Conservation (phyloP, 2,113 vertebrate species). For the Protomyctophum bolini region DNA sequence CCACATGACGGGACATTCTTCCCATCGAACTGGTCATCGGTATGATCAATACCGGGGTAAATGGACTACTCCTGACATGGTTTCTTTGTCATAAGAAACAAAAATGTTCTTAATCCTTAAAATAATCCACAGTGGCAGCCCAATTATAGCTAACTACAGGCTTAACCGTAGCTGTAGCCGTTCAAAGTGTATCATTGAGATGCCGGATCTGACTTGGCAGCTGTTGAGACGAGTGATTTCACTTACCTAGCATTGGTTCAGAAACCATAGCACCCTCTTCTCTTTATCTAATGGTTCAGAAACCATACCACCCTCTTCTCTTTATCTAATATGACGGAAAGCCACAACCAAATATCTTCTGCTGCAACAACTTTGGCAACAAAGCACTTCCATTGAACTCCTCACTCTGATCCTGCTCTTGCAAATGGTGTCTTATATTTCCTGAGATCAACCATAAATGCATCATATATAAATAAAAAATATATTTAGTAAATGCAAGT, state of each 20-base stretch:
- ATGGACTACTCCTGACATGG: too few relatives aligned
- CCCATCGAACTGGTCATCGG: too few relatives aligned
- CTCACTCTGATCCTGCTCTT: conserved; percentile 47
- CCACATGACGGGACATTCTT: too few relatives aligned
- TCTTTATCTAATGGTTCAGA: conserved; percentile 63
- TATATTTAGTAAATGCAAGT: conserved; percentile 37
- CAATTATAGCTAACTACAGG: too few relatives aligned
- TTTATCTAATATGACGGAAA: conserved; percentile 67
- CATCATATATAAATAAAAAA: conserved; percentile 57
- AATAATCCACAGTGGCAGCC: too few relatives aligned
- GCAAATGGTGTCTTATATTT: conserved; percentile 49
- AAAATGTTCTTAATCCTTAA: too few relatives aligned
- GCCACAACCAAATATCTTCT: conserved; percentile 54
- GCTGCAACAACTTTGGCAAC: conserved; percentile 57
- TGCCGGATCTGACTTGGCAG: conserved; percentile 24
- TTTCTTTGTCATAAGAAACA: too few relatives aligned
- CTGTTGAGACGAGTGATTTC: conserved; percentile 43
- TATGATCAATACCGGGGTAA: too few relatives aligned
- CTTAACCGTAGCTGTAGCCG: not conserved
- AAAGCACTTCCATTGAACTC: conserved; percentile 56
- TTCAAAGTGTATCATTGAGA: conserved; percentile 16
- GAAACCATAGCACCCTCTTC: conserved; percentile 35
- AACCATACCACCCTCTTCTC: conserved; percentile 19
- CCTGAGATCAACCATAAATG: conserved; percentile 56
- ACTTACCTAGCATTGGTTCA: conserved; percentile 26